Base-by-base conservation (phyloP, 2,888 invertebrate species). In the Lycocerus yunnanus region DNA sequence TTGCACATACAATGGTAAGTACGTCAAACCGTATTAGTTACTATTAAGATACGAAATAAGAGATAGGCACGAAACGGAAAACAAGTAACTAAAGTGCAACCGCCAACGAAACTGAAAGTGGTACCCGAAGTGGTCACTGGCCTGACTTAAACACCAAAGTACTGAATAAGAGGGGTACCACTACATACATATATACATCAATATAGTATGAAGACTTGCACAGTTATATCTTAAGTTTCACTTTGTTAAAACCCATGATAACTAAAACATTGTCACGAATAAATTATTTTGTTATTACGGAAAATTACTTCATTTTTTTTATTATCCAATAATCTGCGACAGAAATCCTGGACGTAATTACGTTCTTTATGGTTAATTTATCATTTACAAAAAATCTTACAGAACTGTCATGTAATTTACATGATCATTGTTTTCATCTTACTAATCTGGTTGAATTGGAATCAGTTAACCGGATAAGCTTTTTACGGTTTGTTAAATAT, bases 41-140 rank as follows among this genome's bases (percentile, higher is more conserved):
- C 43, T 43, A 43, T 43, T 43, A n/a, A 13, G 43, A 74, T 69
- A 74, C 78, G 78, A 73, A 77, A 69, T 66, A 77, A 85, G 83
- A 63, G 84, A 84, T 81, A 80, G 82, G 83, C 84, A 86, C 87
- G 86, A 88, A 87, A 84, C 86, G 86, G 87, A 84, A 88, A 81
- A 84, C 85, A 81, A 83, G 86, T 84, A 85, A 86, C 86, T 88
- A 85, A 87, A 86, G 82, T 88, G 87, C 87, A 88, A 88, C 88
- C 89, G 89, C 89, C 82, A 83, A 84, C 84, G 85, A 84, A 85
- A 84, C 85, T 85, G 85, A 85, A 84, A 85, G 84, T 85, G 80
- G 77, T 78, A 75, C 75, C 80, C 76, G 77, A 76, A 77, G 81
- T 83, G 83, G 83, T 83, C 83, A 83, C 81, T 83, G 82, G 82